phyloP scores from a whole-genome alignment of 2,888 invertebrate genomes.

The Notodonta ziczac region DNA sequence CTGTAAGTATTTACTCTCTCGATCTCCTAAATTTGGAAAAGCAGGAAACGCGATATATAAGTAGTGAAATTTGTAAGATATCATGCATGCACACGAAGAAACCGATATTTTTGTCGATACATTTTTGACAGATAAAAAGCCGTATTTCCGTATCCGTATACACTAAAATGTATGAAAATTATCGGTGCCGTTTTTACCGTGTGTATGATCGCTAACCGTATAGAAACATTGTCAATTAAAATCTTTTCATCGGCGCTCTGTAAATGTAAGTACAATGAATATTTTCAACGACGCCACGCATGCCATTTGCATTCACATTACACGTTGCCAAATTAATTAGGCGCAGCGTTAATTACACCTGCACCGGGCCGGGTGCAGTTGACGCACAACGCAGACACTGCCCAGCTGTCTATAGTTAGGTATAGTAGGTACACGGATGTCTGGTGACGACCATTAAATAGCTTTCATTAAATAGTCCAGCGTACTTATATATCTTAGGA shows the following conservation, averaged over 20 bases:
- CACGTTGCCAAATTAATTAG: constrained; percentile 28
- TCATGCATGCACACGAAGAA: no score
- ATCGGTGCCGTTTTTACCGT: no score
- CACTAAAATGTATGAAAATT: no score
- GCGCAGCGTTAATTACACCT: constrained; percentile 26
- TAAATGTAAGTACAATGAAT: not conserved
- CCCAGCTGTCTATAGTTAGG: constrained; percentile 12
- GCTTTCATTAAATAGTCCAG: constrained; percentile 1
- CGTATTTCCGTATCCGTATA: no score
- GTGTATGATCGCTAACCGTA: no score
- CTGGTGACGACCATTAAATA: not conserved
- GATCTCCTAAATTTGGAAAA: no score
- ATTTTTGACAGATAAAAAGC: no score
- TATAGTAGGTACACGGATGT: constrained; percentile 9
- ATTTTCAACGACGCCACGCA: not conserved
- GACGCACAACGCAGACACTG: constrained; percentile 17
- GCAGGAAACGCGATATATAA: no score
- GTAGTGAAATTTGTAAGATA: no score
- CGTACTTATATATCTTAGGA: not conserved
- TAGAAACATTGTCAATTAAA: not conserved
- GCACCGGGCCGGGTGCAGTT: constrained; percentile 12
- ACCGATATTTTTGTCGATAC: no score
- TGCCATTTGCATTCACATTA: constrained; percentile 1
- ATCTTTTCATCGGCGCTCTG: not conserved
- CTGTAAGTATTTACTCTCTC: no score